These are phyloP conservation scores for Tuta absoluta DNA, from an alignment of 2,888 invertebrate species.

Conservation along the genomic window DNA sequence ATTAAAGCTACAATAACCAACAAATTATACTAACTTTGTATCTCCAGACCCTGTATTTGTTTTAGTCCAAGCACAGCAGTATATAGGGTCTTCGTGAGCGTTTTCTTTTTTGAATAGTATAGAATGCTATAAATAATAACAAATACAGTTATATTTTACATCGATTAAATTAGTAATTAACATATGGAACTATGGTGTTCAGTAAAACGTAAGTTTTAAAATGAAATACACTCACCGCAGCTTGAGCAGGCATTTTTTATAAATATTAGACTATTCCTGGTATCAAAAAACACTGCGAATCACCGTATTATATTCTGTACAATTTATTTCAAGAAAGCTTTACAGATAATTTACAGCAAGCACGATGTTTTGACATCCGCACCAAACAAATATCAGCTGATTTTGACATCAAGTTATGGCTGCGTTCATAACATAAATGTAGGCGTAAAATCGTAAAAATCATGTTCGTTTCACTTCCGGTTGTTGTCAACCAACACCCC, in stretches of 20 bases:
- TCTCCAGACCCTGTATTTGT: slow-evolving; percentile 53
- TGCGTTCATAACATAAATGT: background rate
- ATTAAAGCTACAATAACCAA: background rate
- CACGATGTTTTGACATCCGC: slow-evolving; percentile 9
- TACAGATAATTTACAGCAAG: background rate
- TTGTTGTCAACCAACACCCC: too few relatives aligned
- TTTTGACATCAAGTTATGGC: background rate
- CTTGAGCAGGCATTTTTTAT: slow-evolving; percentile 33
- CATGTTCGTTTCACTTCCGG: background rate
- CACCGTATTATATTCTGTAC: background rate
- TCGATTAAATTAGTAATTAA: background rate
- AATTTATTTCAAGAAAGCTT: too few relatives aligned
- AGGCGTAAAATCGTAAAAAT: background rate
- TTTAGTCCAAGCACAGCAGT: slow-evolving; percentile 94
- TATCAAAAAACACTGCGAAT: background rate
- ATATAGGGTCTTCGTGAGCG: slow-evolving; percentile 96
- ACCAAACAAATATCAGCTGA: background rate
- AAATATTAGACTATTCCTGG: background rate
- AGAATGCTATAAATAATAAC: slow-evolving; percentile 80
- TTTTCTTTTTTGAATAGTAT: slow-evolving; percentile 87
- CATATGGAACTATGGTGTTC: background rate
- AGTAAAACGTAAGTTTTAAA: background rate
- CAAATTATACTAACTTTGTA: slow-evolving; percentile 67
- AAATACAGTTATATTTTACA: too few relatives aligned
- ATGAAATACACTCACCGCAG: slow-evolving; percentile 34